Base-by-base conservation (phyloP, 1,140 invertebrate species). In the Temnothorax nylanderi region DNA sequence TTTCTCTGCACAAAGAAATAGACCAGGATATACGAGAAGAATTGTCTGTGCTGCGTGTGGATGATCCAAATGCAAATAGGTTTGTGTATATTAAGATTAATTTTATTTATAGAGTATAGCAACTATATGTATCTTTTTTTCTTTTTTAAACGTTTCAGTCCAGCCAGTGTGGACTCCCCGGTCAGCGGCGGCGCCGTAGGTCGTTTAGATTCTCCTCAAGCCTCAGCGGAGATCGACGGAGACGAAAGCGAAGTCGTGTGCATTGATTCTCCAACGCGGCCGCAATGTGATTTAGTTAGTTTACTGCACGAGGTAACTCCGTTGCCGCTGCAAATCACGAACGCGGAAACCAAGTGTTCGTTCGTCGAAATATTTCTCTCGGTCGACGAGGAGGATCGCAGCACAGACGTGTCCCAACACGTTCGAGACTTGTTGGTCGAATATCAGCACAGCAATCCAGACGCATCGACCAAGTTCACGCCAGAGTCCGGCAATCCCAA, bases 201-300 rank as follows among this genome's bases (percentile, higher is more conserved):
- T 71, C 94, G 92, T 71, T 88, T 96, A 54, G 96, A 96, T 87
- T 96, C 96, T 0, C 96, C 96, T 3, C 94, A 95, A 26, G 96
- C 97, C 34, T 96, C 96, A 10, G 97, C 97, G 0, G 97, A 97
- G 95, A 97, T 97, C 41, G 97, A 97, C 92, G 96, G 96, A 13
- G 96, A 97, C 71, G 97, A 97, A 92, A 96, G 96, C 47, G 97
- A 97, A 93, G 95, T 97, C 1, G 96, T 97, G 10, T 96, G 95
- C 41, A 96, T 97, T 32, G 97, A 97, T 86, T 96, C 97, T n/a
- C 97, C 97, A 0, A 96, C 96, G 1, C 94, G 95, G 56, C 97
- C 97, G 6, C 96, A 97, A 91, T 95, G 95, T 78, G 96, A 97
- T 93, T 93, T 97, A 16, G 94, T 96, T 84, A 95, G 96, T 85